phyloP scores from a whole-genome alignment of 2,888 invertebrate genomes.

The Trachelus iudaicus region DNA sequence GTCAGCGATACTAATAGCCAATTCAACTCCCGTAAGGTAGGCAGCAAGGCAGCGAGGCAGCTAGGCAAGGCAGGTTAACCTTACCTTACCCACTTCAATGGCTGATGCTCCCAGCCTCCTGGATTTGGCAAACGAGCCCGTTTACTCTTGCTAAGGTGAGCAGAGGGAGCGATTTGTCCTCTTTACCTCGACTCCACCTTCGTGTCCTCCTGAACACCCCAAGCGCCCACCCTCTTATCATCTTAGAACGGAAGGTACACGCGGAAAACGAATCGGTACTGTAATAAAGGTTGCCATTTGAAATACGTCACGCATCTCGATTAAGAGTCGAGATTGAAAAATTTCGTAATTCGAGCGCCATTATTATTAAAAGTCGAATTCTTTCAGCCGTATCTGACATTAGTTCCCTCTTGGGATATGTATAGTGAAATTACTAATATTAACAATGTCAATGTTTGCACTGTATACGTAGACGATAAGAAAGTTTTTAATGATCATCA shows the following conservation, averaged over 20 bases:
- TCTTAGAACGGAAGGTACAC: background rate
- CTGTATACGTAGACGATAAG: too few relatives aligned
- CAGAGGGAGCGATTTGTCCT: conserved; percentile 42
- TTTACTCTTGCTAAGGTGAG: conserved; percentile 48
- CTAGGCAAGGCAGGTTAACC: background rate
- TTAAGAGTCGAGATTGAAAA: conserved; percentile 39
- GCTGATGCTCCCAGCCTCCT: conserved; percentile 18
- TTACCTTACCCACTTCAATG: conserved; percentile 12
- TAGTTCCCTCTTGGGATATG: too few relatives aligned
- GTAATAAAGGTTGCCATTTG: background rate
- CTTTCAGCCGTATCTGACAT: too few relatives aligned
- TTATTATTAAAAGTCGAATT: background rate
- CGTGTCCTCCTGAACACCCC: background rate
- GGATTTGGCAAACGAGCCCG: conserved; percentile 43
- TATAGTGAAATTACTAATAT: too few relatives aligned
- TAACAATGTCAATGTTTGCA: too few relatives aligned
- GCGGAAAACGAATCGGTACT: background rate
- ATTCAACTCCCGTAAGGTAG: conserved; percentile 21
- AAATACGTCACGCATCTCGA: conserved; percentile 24
- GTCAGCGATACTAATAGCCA: conserved; percentile 20
- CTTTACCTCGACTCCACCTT: conserved; percentile 27
- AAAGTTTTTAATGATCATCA: too few relatives aligned
- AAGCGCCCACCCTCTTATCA: background rate
- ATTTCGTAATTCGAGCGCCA: conserved; percentile 23
- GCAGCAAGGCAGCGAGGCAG: background rate